phyloP scores from a whole-genome alignment of 2,888 invertebrate genomes.

The Phytoseiulus persimilis region DNA sequence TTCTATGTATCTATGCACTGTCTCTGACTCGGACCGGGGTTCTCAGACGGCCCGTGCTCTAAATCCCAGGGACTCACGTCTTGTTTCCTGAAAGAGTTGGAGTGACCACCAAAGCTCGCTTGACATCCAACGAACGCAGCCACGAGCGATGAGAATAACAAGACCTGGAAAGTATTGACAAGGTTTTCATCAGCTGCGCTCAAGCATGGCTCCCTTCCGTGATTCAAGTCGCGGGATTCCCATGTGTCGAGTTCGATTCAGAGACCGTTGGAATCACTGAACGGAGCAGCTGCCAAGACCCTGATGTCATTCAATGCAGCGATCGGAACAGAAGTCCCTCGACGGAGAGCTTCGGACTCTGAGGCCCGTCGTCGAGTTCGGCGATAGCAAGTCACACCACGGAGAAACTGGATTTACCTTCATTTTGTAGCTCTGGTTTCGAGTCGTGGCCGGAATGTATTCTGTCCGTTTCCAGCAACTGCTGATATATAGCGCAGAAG shows the following conservation, averaged over 20 bases:
- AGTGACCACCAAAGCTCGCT: conserved; percentile 39
- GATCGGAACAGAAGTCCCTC: too few relatives aligned
- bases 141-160: not conserved
- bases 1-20: too few relatives aligned
- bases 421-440: not conserved
- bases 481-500: not conserved
- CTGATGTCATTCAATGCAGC: too few relatives aligned
- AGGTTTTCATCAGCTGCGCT: not conserved
- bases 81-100: conserved; percentile 42
- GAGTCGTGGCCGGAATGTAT: not conserved
- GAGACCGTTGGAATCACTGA: too few relatives aligned
- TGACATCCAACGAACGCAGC: not conserved
- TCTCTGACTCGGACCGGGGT: too few relatives aligned
- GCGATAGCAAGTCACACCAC: too few relatives aligned
- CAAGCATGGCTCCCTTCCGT: not conserved
- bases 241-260: too few relatives aligned
- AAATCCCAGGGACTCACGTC: conserved; percentile 41
- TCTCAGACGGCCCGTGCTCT: too few relatives aligned
- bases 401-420: not conserved
- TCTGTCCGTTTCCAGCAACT: not conserved
- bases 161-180: not conserved
- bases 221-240: too few relatives aligned
- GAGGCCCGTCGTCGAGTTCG: too few relatives aligned
- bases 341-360: too few relatives aligned
- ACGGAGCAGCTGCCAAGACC: too few relatives aligned